Evolutionary conservation across 2,113 vertebrate genomes (phyloP), one percentile per base, ranked within the genome.

Genomic region (Recurvirostra avosetta): DNA sequence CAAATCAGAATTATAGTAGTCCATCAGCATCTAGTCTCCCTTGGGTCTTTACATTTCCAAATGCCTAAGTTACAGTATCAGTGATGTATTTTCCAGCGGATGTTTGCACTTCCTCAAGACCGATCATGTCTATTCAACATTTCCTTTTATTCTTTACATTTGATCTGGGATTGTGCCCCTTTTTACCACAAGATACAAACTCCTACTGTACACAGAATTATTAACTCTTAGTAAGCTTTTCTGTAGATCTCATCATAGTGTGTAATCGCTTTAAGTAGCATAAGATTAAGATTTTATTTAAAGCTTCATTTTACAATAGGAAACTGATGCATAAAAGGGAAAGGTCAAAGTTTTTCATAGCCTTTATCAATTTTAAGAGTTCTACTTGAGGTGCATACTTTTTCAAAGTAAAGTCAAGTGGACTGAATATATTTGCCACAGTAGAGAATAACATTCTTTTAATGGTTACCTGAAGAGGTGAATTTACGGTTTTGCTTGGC

Each of bases 21-120:
- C 25, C 23, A 23, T 36, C 30, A 67, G 61, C 56, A 89, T 4
- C 43, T 3, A 4, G 36, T 5, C 26, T 93, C 40, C 59, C 63
- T 12, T 29, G 40, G 27, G n/a, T 36, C 21, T 52, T 72, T 56
- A 56, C 9, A 18, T 18, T 43, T 52, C 12, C 4, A 74, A 81
- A 15, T 34, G 18, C 63, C 67, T 30, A 34, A 67, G 68, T 50
- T 86, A 89, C 68, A 89, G n/a, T 14, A 84, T 52, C 65, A 67
- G 22, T 23, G 26, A 89, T 89, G 61, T 41, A 40, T 84, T 75
- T 90, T 87, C 84, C 77, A 52, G 83, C 2, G 49, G 89, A 95
- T 85, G 40, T 80, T 90, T 91, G 49, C 62, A 58, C 32, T 96
- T 95, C 89, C 91, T 96, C 74, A 85, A 94, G 73, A 91, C 52